Percentiles rank a stretch among this genome's conserved stretches.
Conservation (phyloP, 2,113 vertebrate species). For the Rhabdornis inornatus region DNA sequence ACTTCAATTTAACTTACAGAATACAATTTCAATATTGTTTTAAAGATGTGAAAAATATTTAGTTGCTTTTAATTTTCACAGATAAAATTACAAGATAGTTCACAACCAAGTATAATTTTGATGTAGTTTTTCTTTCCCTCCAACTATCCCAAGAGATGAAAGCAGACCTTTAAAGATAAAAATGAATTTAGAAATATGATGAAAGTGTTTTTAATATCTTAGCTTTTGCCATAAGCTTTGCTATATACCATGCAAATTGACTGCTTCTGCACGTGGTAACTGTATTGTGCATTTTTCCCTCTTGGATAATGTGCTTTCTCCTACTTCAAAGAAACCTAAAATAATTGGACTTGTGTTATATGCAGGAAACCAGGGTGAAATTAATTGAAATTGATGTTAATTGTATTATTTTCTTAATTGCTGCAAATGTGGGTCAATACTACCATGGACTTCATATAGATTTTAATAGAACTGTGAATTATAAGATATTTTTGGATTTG, state of each 20-base stretch:
- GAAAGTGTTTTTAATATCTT: not conserved
- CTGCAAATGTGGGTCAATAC: slow-evolving; percentile 43
- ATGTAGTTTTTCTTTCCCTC: not conserved
- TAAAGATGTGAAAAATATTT: not conserved
- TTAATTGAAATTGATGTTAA: slow-evolving; percentile 60
- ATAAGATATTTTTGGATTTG: slow-evolving; percentile 42
- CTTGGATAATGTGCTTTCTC: not conserved
- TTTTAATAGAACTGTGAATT: slow-evolving; percentile 53
- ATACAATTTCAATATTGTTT: not conserved
- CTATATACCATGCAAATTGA: not conserved
- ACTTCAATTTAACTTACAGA: not conserved
- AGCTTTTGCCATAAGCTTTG: slow-evolving; percentile 13
- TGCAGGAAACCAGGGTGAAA: slow-evolving; percentile 9
- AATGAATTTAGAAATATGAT: slow-evolving; percentile 20
- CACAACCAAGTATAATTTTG: not conserved
- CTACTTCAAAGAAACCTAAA: slow-evolving; percentile 52
- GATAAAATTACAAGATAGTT: not conserved
- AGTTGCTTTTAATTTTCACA: not conserved
- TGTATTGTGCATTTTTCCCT: not conserved
- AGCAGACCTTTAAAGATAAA: slow-evolving; percentile 2
- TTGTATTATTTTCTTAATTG: slow-evolving; percentile 54
- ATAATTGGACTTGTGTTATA: slow-evolving; percentile 36
- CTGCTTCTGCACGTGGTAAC: not conserved
- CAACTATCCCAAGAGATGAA: not conserved
- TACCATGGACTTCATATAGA: not conserved